Evolutionary conservation across 2,888 invertebrate species (phyloP).

Genomic region (Diaphora mendica): DNA sequence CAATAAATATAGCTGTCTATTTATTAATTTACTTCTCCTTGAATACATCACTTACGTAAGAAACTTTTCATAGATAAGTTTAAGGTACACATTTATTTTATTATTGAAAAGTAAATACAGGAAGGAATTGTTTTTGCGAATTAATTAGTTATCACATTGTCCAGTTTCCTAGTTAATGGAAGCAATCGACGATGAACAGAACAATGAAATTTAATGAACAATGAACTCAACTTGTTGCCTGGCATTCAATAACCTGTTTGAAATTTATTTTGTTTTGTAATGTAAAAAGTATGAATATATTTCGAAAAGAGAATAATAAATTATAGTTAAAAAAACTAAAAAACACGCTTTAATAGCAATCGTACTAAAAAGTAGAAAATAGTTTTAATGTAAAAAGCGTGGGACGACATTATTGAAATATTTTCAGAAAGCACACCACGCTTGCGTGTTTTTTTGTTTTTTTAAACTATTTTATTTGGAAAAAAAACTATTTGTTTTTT

Average conservation of each 20-base stretch:
- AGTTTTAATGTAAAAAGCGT: no score
- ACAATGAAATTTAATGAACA: slow-evolving; percentile 13
- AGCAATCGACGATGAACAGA: slow-evolving; percentile 10
- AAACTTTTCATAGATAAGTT: neutral
- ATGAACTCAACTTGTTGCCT: slow-evolving; percentile 6
- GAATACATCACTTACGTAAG: neutral
- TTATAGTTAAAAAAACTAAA: no score
- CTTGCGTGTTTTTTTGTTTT: no score
- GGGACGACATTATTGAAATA: no score
- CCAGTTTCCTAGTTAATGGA: slow-evolving; percentile 14
- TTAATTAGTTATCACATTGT: slow-evolving; percentile 7
- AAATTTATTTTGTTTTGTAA: slow-evolving; percentile 1
- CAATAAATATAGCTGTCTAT: neutral
- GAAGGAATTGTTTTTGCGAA: neutral
- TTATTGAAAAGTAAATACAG: neutral
- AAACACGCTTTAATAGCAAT: no score
- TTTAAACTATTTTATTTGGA: no score
- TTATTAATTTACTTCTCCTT: neutral
- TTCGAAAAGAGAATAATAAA: neutral
- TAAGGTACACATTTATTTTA: neutral
- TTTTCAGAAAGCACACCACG: no score
- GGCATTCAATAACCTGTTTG: neutral
- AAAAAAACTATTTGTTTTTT: no score
- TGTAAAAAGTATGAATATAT: neutral
- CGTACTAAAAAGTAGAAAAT: no score